These are phyloP conservation scores for Lontra canadensis DNA, from an alignment of 2,113 vertebrate genomes.

Conservation along the genomic window DNA sequence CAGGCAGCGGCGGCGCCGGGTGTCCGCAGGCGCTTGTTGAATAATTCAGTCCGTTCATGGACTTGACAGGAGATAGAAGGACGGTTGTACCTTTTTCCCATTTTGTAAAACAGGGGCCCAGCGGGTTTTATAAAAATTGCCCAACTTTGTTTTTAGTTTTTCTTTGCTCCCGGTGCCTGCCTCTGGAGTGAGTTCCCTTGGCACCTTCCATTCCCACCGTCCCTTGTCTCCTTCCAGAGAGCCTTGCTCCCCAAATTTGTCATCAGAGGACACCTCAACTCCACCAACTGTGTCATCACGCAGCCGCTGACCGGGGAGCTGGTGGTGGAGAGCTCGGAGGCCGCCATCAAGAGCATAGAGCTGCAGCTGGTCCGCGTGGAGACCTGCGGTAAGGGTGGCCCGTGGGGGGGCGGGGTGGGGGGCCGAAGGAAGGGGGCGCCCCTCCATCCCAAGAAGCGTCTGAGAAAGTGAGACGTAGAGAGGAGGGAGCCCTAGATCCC, in stretches of 20 bases:
- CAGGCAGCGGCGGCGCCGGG: fast-evolving
- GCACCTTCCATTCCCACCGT: neutral
- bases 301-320: slow-evolving; percentile 94
- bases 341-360: slow-evolving; percentile 93
- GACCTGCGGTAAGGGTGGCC: slow-evolving; percentile 91
- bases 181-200: fast-evolving
- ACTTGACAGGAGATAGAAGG: fast-evolving
- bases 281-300: slow-evolving; percentile 93
- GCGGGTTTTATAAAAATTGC: neutral
- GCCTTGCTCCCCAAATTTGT: slow-evolving; percentile 92
- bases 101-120: neutral
- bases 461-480: fast-evolving
- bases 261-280: slow-evolving; percentile 92
- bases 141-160: neutral
- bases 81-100: fast-evolving
- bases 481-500: neutral
- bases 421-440: neutral
- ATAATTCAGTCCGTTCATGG: fast-evolving
- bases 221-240: slow-evolving; percentile 80
- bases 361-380: slow-evolving; percentile 97
- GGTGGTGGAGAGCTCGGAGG: slow-evolving; percentile 92
- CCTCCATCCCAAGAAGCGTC: fast-evolving
- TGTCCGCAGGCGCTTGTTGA: fast-evolving
- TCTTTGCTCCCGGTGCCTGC: neutral
- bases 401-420: too few relatives aligned